Conservation (phyloP, 1,140 invertebrate genomes). For the Eurosta solidaginis region DNA sequence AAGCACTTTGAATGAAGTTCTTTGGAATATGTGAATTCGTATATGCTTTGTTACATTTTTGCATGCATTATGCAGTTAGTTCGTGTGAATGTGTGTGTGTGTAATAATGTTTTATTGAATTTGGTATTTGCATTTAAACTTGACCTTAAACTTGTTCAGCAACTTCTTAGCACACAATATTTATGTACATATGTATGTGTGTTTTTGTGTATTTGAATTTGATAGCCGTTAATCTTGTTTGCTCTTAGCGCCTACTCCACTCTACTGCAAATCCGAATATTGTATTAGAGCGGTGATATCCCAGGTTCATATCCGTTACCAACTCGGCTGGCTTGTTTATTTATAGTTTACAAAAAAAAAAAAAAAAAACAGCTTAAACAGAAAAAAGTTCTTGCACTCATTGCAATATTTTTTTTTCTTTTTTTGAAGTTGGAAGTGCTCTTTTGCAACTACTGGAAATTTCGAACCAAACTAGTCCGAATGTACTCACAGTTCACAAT, state of each 20-base stretch:
- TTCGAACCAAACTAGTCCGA: not conserved
- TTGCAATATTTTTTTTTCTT: not conserved
- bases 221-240: not conserved
- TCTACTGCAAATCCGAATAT: not conserved
- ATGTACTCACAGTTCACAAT: no score
- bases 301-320: not conserved
- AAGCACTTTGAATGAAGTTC: not conserved
- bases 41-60: no score
- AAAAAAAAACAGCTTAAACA: not conserved
- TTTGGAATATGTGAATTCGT: not conserved
- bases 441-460: conserved; percentile 10
- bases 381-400: not conserved
- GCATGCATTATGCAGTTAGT: no score
- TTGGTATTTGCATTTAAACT: conserved; percentile 29
- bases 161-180: conserved; percentile 32
- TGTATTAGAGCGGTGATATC: not conserved
- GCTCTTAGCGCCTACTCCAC: not conserved
- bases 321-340: not conserved
- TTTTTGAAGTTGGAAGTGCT: not conserved
- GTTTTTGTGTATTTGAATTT: no score
- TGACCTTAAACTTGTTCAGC: conserved; percentile 38
- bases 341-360: not conserved
- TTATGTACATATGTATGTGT: not conserved
- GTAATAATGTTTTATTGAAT: not conserved
- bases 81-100: no score